Percentiles rank a stretch among this genome's conserved stretches.
phyloP scores from a whole-genome alignment of 1,140 invertebrate genomes.

The Asbolus verrucosus region DNA sequence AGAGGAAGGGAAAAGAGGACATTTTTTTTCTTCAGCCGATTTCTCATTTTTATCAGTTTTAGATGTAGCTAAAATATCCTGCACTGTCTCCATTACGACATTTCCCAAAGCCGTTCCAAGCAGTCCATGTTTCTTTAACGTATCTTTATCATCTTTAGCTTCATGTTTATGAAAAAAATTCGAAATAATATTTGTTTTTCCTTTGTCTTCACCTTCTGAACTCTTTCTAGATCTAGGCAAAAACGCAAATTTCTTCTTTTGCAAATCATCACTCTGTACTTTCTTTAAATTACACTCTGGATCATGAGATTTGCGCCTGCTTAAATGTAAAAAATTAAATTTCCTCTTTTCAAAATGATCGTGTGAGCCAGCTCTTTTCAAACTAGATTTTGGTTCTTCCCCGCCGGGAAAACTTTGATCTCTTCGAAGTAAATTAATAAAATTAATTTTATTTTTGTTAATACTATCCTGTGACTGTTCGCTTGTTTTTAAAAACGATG shows the following conservation, averaged over 20 bases:
- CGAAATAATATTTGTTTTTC: conserved; percentile 5
- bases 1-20: conserved; percentile 32
- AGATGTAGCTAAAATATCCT: conserved; percentile 54
- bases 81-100: conserved; percentile 56
- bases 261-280: conserved; percentile 36
- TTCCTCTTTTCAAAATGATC: conserved; percentile 19
- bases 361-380: not conserved
- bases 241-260: conserved; percentile 16
- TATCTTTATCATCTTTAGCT: not conserved
- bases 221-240: not conserved
- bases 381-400: too few relatives aligned
- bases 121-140: conserved; percentile 50
- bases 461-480: conserved; percentile 2
- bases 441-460: conserved; percentile 33
- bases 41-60: conserved; percentile 33
- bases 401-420: too few relatives aligned
- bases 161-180: conserved; percentile 38
- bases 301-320: not conserved
- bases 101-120: conserved; percentile 56
- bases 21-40: conserved; percentile 16
- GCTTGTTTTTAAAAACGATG: not conserved
- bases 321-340: conserved; percentile 41
- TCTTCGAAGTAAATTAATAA: conserved; percentile 8
- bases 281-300: conserved; percentile 38
- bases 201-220: conserved; percentile 9